A percentile compares a stretch with the other conserved stretches of the same genome.
phyloP scores from a whole-genome alignment of 92 coral and sea anemone species.

The Montipora capitata region DNA sequence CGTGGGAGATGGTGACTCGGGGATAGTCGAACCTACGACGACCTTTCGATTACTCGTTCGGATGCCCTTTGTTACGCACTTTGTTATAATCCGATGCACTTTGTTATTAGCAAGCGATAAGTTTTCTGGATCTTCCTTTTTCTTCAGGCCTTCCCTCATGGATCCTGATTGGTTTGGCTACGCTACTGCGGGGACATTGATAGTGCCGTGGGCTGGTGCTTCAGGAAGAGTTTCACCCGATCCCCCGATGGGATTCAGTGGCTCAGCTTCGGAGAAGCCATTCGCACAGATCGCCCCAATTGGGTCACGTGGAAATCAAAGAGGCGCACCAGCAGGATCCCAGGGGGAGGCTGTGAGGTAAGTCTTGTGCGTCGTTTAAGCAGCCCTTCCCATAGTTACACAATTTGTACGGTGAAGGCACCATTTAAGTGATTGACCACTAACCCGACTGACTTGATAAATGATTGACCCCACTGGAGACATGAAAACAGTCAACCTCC shows the following conservation, averaged over 20 bases:
- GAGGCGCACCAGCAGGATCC: slow-evolving; percentile 55
- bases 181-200: slow-evolving; percentile 90
- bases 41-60: too few species aligned
- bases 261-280: slow-evolving; percentile 74
- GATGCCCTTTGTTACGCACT: too few species aligned
- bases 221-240: slow-evolving; percentile 78
- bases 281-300: slow-evolving; percentile 64
- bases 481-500: too few species aligned
- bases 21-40: too few species aligned
- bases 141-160: slow-evolving; percentile 81
- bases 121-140: background rate
- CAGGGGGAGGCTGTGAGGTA: slow-evolving; percentile 76
- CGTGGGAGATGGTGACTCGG: too few species aligned
- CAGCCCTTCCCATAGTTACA: background rate
- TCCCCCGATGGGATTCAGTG: slow-evolving; percentile 81
- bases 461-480: too few species aligned
- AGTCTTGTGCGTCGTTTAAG: background rate
- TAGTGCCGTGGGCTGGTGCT: slow-evolving; percentile 86
- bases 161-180: slow-evolving; percentile 96
- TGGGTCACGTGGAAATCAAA: slow-evolving; percentile 54
- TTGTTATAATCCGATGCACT: background rate
- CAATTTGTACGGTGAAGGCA: too few species aligned
- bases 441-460: background rate
- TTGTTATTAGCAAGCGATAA: background rate
- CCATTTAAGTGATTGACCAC: background rate